Percentiles rank a stretch among this genome's conserved stretches.
These are phyloP conservation scores for Pristionchus entomophagus DNA, from an alignment of 2,888 invertebrate species.

Conservation along the genomic window DNA sequence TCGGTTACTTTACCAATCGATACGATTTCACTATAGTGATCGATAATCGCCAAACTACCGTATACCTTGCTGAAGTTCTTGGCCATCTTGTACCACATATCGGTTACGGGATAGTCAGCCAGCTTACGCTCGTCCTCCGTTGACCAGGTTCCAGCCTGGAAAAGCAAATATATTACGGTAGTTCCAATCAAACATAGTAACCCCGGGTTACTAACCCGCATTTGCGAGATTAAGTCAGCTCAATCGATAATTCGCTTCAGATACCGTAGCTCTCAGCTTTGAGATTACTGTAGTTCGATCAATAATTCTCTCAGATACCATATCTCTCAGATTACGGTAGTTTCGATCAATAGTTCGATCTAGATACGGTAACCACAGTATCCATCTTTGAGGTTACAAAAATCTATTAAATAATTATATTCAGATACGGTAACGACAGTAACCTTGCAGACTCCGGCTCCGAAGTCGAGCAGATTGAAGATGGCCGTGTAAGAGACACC, in stretches of 20 bases:
- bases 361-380: not conserved
- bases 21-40: not conserved
- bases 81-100: slow-evolving; percentile 63
- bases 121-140: slow-evolving; percentile 63
- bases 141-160: slow-evolving; percentile 40
- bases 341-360: too few species aligned
- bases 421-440: not conserved
- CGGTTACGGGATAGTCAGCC: slow-evolving; percentile 62
- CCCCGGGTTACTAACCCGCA: too few species aligned
- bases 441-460: slow-evolving; percentile 68
- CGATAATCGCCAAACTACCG: not conserved
- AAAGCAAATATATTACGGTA: not conserved
- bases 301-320: not conserved
- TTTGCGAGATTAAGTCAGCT: too few species aligned
- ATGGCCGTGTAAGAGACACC: slow-evolving; percentile 72
- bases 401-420: too few species aligned
- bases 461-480: slow-evolving; percentile 76
- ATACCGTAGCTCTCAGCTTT: too few species aligned
- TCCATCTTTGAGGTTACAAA: too few species aligned
- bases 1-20: not conserved
- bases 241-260: too few species aligned
- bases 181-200: too few species aligned
- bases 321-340: too few species aligned
- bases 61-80: slow-evolving; percentile 57
- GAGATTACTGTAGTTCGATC: too few species aligned